A percentile compares a stretch with the other conserved stretches of the same genome.
Conservation (phyloP, 1,140 invertebrate species). For the Lutraria rhynchaena region DNA sequence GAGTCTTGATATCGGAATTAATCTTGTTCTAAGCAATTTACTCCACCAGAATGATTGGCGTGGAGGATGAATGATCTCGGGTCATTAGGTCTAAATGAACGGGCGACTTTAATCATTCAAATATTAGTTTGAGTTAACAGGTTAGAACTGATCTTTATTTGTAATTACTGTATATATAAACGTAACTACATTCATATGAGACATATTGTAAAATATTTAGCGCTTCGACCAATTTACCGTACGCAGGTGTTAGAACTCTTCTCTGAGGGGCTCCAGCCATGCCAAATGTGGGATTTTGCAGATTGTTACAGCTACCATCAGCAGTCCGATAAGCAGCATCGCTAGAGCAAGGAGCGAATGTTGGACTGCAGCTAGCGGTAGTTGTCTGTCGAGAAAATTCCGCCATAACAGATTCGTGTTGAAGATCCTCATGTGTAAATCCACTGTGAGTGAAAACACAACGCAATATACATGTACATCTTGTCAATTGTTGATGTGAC, state of each 20-base stretch:
- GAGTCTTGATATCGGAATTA: too few species aligned
- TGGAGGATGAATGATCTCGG: too few species aligned
- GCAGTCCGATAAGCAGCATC: neutral
- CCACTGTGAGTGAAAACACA: slow-evolving; percentile 6
- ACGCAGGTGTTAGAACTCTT: neutral
- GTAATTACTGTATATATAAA: too few species aligned
- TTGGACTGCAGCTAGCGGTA: neutral
- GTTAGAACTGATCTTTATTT: too few species aligned
- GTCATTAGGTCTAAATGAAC: too few species aligned
- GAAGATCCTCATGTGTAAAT: neutral
- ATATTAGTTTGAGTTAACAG: too few species aligned
- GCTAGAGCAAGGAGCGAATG: neutral
- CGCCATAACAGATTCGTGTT: neutral
- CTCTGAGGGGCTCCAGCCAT: slow-evolving; percentile 15
- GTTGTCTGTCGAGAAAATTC: slow-evolving; percentile 5
- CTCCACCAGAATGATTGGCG: too few species aligned
- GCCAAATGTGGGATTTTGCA: slow-evolving; percentile 12
- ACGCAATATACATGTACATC: neutral
- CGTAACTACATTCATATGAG: too few species aligned
- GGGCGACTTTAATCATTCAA: too few species aligned
- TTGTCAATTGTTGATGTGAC: too few species aligned
- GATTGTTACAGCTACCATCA: slow-evolving; percentile 46
- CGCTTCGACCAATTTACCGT: neutral
- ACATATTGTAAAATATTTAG: too few species aligned
- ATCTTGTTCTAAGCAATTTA: too few species aligned